Conservation (phyloP, 1,140 invertebrate species). For the Drosophila carrolli region DNA sequence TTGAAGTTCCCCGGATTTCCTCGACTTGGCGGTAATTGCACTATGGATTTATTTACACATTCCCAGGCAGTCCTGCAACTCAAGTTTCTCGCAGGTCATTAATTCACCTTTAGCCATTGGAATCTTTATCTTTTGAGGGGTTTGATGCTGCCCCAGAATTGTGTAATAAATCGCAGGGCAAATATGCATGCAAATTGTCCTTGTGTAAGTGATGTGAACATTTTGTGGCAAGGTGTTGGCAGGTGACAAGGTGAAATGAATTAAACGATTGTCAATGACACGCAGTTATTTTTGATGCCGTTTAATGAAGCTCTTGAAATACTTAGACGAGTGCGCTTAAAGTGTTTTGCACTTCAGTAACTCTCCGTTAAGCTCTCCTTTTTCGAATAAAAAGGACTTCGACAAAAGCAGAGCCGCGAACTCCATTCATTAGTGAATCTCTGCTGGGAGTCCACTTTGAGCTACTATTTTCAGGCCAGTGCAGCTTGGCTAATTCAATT, state of each 20-base stretch:
- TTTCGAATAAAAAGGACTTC: too few relatives aligned
- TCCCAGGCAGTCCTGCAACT: slow-evolving; percentile 6
- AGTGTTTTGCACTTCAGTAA: slow-evolving; percentile 12
- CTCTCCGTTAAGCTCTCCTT: not conserved
- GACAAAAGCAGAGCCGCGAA: slow-evolving; percentile 6
- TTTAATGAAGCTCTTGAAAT: not conserved
- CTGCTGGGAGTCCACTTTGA: slow-evolving; percentile 6
- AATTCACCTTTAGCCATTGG: slow-evolving; percentile 11
- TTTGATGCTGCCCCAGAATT: slow-evolving; percentile 4
- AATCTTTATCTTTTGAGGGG: not conserved
- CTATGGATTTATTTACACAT: slow-evolving; percentile 32
- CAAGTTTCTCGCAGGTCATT: slow-evolving; percentile 21
- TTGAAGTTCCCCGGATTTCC: slow-evolving; percentile 31
- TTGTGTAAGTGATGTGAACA: slow-evolving; percentile 2
- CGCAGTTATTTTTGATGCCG: not conserved
- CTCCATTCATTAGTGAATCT: slow-evolving; percentile 40
- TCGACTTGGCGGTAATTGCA: slow-evolving; percentile 44
- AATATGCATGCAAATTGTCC: slow-evolving; percentile 23
- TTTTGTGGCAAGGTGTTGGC: slow-evolving; percentile 25
- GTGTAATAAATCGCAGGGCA: slow-evolving; percentile 37
- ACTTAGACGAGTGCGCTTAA: slow-evolving; percentile 6
- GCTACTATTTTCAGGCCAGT: slow-evolving; percentile 14
- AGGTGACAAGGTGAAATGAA: slow-evolving; percentile 29
- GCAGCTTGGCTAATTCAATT: slow-evolving; percentile 43
- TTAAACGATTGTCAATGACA: slow-evolving; percentile 24